A percentile compares a stretch with the other conserved stretches of the same genome.
phyloP scores from a whole-genome alignment of 2,113 vertebrate species.

The Euleptes europaea region DNA sequence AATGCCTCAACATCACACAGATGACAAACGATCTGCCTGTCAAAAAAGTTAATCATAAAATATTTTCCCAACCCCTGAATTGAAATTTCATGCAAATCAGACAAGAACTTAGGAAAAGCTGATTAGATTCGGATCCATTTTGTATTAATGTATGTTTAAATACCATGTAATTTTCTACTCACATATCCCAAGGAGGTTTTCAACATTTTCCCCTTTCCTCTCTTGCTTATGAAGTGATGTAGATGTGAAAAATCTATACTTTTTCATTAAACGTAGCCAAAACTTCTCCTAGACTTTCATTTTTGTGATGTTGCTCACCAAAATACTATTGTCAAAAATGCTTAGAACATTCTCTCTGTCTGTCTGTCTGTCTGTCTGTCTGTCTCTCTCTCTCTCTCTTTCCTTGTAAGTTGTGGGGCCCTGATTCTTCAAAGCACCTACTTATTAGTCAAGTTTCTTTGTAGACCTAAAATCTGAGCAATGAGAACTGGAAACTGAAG shows the following conservation, averaged over 20 bases:
- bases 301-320: background rate
- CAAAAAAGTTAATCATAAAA: conserved; percentile 54
- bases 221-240: conserved; percentile 8
- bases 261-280: background rate
- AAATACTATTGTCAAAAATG: conserved; percentile 18
- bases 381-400: background rate
- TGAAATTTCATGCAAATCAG: conserved; percentile 50
- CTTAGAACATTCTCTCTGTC: conserved; percentile 19
- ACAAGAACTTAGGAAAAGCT: conserved; percentile 33
- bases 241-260: conserved; percentile 35
- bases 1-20: conserved; percentile 14
- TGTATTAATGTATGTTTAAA: conserved; percentile 36
- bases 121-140: conserved; percentile 39
- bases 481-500: background rate
- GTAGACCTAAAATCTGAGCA: background rate
- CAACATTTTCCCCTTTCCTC: background rate
- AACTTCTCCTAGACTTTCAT: conserved; percentile 6
- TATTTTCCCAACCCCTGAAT: conserved; percentile 30
- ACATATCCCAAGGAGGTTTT: background rate
- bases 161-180: background rate
- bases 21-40: conserved; percentile 43
- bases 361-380: conserved; percentile 6
- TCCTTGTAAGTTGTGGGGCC: background rate
- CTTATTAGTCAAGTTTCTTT: background rate
- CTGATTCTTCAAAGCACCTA: background rate